Percentiles rank a stretch among this genome's conserved stretches.
These are phyloP conservation scores for Dipodomys merriami DNA, from an alignment of 2,113 vertebrate genomes.

Conservation along the genomic window DNA sequence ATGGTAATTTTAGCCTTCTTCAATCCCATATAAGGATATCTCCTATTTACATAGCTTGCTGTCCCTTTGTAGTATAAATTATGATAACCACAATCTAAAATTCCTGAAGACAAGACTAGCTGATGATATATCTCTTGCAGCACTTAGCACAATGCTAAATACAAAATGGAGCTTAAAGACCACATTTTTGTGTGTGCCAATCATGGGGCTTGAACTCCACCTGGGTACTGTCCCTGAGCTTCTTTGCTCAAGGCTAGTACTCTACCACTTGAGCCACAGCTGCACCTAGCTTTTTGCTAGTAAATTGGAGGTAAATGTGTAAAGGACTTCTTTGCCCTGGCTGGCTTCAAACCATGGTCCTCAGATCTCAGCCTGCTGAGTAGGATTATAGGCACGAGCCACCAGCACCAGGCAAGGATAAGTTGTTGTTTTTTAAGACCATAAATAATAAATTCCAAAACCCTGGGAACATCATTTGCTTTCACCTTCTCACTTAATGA, in stretches of 20 bases:
- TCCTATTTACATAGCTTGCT: neutral
- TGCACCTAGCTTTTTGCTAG: too few relatives aligned
- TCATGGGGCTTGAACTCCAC: too few relatives aligned
- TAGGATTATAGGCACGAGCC: too few relatives aligned
- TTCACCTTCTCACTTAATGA: constrained; percentile 28
- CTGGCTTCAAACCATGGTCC: too few relatives aligned
- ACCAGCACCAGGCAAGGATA: too few relatives aligned
- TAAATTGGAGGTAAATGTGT: too few relatives aligned
- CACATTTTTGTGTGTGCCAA: neutral
- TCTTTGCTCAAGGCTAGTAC: too few relatives aligned
- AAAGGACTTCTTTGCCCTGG: too few relatives aligned
- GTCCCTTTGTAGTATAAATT: neutral
- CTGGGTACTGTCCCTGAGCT: too few relatives aligned
- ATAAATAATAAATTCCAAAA: constrained; percentile 40
- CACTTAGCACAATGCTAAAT: constrained; percentile 39
- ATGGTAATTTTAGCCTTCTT: constrained; percentile 8
- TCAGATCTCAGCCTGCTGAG: too few relatives aligned
- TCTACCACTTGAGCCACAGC: too few relatives aligned
- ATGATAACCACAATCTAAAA: neutral
- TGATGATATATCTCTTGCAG: neutral
- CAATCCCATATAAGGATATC: neutral
- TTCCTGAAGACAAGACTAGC: neutral
- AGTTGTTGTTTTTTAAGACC: constrained; percentile 11
- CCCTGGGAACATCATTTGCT: neutral
- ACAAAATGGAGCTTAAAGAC: constrained; percentile 26